phyloP scores from a whole-genome alignment of 2,797 vertebrate species.

The Acrocephalus scirpaceus region DNA sequence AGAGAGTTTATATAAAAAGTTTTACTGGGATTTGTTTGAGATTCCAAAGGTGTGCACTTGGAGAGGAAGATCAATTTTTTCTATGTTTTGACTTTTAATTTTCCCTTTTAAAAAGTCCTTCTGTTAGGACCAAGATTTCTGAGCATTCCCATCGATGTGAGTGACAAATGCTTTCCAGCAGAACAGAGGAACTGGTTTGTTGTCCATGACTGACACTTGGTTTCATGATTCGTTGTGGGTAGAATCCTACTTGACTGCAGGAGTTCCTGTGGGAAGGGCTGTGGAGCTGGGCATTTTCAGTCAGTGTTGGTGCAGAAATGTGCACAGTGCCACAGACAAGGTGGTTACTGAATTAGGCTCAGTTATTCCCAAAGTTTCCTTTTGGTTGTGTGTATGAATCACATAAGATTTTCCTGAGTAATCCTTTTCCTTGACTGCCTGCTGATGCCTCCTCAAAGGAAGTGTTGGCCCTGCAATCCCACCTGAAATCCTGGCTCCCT shows the following conservation, averaged over 20 bases:
- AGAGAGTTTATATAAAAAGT: background rate
- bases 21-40: background rate
- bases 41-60: background rate
- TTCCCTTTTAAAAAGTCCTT: background rate
- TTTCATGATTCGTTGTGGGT: background rate
- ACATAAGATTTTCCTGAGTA: background rate
- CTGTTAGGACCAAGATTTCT: background rate
- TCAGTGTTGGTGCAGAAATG: background rate
- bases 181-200: background rate
- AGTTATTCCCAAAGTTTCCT: background rate
- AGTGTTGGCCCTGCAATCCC: background rate
- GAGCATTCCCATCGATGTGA: background rate
- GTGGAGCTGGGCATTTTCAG: background rate
- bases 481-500: background rate
- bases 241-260: background rate
- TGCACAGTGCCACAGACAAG: background rate
- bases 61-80: background rate
- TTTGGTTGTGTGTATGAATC: background rate
- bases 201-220: background rate
- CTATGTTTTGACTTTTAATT: background rate
- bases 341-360: background rate
- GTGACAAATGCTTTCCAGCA: background rate
- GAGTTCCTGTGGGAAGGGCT: background rate
- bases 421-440: background rate
- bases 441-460: background rate